Percentiles rank a stretch among this genome's conserved stretches.
Evolutionary conservation across 2,797 vertebrate species (phyloP).

Genomic region (Tapirus indicus): DNA sequence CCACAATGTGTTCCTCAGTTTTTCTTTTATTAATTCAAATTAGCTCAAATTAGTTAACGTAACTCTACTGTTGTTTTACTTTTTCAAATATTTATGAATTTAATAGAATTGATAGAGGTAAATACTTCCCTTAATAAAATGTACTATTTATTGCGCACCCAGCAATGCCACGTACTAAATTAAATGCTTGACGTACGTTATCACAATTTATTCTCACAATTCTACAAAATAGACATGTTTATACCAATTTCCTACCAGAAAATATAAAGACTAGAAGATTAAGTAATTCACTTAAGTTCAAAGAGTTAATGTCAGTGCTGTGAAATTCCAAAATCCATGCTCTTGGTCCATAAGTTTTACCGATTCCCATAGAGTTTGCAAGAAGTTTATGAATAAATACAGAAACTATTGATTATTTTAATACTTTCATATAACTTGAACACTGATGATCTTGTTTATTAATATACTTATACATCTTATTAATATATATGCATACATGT

Average conservation of each 20-base stretch:
- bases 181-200: not conserved
- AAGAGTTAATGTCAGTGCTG: not conserved
- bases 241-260: not conserved
- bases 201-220: not conserved
- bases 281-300: not conserved
- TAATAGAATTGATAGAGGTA: not conserved
- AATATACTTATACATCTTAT: not conserved
- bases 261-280: not conserved
- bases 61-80: not conserved
- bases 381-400: not conserved
- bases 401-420: not conserved
- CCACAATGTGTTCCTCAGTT: not conserved
- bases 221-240: not conserved
- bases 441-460: not conserved
- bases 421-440: not conserved
- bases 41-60: not conserved
- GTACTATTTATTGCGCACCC: not conserved
- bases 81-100: slow-evolving; percentile 21
- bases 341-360: not conserved
- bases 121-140: not conserved
- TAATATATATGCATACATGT: not conserved
- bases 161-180: not conserved
- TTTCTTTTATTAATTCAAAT: not conserved
- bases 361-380: not conserved
- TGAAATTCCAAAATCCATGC: not conserved